phyloP scores from a whole-genome alignment of 2,797 vertebrate genomes.

The Mus spretus region DNA sequence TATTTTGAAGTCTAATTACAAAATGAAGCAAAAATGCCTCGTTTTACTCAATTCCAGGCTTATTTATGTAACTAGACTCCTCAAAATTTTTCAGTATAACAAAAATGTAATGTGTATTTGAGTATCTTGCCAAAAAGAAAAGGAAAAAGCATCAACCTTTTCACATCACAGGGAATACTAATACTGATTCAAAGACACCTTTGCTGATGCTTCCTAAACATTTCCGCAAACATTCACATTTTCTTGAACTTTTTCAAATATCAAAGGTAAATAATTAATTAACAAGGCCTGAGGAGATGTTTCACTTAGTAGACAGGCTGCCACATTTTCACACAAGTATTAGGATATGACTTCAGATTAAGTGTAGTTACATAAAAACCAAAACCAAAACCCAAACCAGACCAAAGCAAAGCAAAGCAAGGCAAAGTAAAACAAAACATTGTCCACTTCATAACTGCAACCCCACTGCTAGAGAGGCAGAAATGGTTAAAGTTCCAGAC shows the following conservation, averaged over 20 bases:
- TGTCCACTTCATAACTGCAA: accelerated
- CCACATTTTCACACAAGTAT: neutral
- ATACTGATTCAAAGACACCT: neutral
- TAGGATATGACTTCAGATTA: neutral
- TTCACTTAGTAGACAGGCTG: neutral
- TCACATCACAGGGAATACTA: neutral
- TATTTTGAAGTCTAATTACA: neutral
- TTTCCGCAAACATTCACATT: neutral
- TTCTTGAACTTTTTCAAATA: slow-evolving; percentile 7
- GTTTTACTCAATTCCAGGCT: neutral
- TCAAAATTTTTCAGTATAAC: neutral
- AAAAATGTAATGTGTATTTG: neutral
- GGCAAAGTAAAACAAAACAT: neutral
- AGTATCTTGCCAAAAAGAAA: neutral
- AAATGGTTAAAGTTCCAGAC: neutral
- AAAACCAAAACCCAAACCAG: neutral
- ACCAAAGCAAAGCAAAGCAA: neutral
- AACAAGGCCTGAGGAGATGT: neutral
- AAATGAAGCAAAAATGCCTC: neutral
- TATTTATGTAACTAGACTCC: neutral
- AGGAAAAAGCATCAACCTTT: neutral
- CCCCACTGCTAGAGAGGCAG: neutral
- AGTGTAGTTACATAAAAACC: neutral
- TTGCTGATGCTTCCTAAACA: neutral
- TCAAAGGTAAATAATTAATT: neutral